Percentiles rank a stretch among this genome's conserved stretches.
Evolutionary conservation across 2,888 invertebrate genomes (phyloP).

Genomic region (Euplexia lucipara): DNA sequence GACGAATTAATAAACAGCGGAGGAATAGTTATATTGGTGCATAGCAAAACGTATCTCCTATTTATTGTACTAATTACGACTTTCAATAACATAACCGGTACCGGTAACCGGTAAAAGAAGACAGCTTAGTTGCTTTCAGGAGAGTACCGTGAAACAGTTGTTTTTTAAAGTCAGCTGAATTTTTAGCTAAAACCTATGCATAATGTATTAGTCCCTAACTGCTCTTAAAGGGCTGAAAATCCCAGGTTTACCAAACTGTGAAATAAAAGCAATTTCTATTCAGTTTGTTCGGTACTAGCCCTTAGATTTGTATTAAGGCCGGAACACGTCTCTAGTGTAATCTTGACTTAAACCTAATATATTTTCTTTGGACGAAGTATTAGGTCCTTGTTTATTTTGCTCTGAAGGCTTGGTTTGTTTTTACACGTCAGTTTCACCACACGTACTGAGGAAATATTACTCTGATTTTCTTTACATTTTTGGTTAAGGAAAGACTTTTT

Average conservation of each 20-base stretch:
- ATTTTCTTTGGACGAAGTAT: constrained; percentile 38
- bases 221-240: constrained; percentile 21
- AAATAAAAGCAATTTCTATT: constrained; percentile 41
- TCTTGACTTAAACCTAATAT: constrained; percentile 24
- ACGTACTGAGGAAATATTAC: background rate
- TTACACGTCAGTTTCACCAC: background rate
- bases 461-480: too few relatives aligned
- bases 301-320: constrained; percentile 28
- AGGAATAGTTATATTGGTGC: too few relatives aligned
- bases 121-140: too few relatives aligned
- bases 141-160: too few relatives aligned
- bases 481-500: background rate
- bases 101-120: too few relatives aligned
- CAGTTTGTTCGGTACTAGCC: constrained; percentile 16
- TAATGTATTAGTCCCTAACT: background rate
- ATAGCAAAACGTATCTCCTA: too few relatives aligned
- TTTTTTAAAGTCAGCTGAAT: too few relatives aligned
- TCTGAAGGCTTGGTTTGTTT: constrained; percentile 16
- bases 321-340: constrained; percentile 14
- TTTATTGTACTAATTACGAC: too few relatives aligned
- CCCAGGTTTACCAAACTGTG: constrained; percentile 13
- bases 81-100: too few relatives aligned
- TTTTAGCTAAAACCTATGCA: background rate
- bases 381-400: constrained; percentile 27
- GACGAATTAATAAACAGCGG: too few relatives aligned